Evolutionary conservation across 2,888 invertebrate genomes (phyloP).

Genomic region (Keiferia lycopersicella): DNA sequence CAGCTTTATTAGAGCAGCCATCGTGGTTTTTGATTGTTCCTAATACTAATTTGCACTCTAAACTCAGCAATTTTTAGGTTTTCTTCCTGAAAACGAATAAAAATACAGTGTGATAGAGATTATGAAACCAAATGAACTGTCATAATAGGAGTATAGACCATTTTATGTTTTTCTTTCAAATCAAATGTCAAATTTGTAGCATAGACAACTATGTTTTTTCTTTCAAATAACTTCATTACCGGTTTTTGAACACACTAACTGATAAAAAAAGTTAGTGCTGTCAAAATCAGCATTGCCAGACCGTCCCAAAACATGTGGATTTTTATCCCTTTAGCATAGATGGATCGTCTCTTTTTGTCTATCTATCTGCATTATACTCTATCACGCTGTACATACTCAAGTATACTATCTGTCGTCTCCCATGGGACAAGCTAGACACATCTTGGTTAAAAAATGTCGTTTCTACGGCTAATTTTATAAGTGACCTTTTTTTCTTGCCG

Average conservation of each 20-base stretch:
- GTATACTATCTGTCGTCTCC: too few species aligned
- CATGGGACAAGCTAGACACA: too few species aligned
- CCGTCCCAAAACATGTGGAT: too few species aligned
- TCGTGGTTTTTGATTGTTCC: slow-evolving; percentile 33
- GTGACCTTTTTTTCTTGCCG: too few species aligned
- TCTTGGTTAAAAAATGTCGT: too few species aligned
- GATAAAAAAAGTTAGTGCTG: too few species aligned
- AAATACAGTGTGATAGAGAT: slow-evolving; percentile 14
- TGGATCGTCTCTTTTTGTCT: too few species aligned
- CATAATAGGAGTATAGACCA: slow-evolving; percentile 9
- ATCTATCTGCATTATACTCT: too few species aligned
- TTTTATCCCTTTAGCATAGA: too few species aligned
- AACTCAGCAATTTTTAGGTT: not conserved
- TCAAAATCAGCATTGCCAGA: too few species aligned
- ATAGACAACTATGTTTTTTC: slow-evolving; percentile 8
- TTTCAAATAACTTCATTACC: not conserved
- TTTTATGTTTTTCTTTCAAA: not conserved
- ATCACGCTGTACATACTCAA: too few species aligned
- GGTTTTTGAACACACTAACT: not conserved
- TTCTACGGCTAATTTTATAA: too few species aligned
- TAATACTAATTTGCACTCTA: not conserved
- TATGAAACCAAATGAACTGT: slow-evolving; percentile 24
- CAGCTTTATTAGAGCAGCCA: slow-evolving; percentile 69
- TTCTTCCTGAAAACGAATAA: not conserved
- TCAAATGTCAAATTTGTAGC: slow-evolving; percentile 17